Evolutionary conservation across 1,140 invertebrate species (phyloP), one percentile per base, ranked within the genome.

Genomic region (Tetragnatha versicolor): DNA sequence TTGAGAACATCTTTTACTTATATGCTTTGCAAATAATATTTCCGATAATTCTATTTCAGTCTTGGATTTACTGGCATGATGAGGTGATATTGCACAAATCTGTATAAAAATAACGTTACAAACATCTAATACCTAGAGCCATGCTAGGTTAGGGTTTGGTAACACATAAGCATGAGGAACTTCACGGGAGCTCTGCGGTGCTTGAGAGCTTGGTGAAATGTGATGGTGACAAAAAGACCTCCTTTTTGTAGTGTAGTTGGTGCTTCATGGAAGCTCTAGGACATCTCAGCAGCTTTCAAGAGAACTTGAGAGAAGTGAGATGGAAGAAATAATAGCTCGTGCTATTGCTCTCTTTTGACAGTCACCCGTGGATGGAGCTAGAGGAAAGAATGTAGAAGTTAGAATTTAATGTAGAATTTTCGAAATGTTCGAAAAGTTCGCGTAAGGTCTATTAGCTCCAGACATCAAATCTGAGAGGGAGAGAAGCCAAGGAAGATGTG

Each of bases 301-400:
- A 7, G 22, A 20, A 27, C 12, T 51, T 65, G 73, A 77, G 61
- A 77, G 73, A 2, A n/a, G 49, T n/a, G 73, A 77, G 45, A 53
- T 42, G 49, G 14, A 4, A 29, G 2, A 29, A 29, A 12, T 37
- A 53, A 7, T 51, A 29, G 25, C n/a, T n/a, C n/a, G 20, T 65
- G 73, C 25, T 77, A 66, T 65, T 53, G 72, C 5, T 77, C 73
- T 66, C 47, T 51, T 66, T 77, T 77, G 0, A 42, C 60, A 27
- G 60, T 77, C 10, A 77, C 73, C 31, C 73, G 39, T 31, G 73
- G 73, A 66, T 77, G 73, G 7, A 77, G 45, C 73, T 77, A 35
- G 7, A 77, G 66, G 4, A 14, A 37, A 45, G n/a, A n/a, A n/a
- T n/a, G n/a, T n/a, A n/a, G n/a, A n/a, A n/a, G n/a, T n/a, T n/a